Evolutionary conservation across 1,140 invertebrate species (phyloP).

Genomic region (Drosophila watanabei): DNA sequence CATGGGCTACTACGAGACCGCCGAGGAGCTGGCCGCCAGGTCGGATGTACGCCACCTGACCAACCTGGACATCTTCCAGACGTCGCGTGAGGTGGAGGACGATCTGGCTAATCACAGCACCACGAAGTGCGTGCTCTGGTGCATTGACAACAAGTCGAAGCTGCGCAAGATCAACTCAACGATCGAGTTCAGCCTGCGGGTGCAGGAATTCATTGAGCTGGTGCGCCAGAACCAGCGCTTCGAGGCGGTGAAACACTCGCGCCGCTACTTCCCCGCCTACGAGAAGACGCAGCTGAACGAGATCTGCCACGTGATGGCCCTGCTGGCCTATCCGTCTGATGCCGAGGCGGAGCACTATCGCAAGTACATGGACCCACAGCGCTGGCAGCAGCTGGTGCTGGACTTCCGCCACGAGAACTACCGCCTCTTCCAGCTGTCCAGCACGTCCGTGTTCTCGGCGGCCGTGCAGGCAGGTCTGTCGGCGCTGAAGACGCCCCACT

Average conservation of each 20-base stretch:
- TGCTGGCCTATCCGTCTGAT: slow-evolving; percentile 95
- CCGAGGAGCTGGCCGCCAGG: slow-evolving; percentile 93
- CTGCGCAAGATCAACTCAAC: slow-evolving; percentile 96
- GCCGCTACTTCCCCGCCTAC: slow-evolving; percentile 95
- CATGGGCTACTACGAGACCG: slow-evolving; percentile 97
- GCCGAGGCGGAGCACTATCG: slow-evolving; percentile 89
- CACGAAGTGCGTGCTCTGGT: slow-evolving; percentile 96
- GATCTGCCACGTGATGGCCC: slow-evolving; percentile 97
- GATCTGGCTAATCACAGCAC: slow-evolving; percentile 93
- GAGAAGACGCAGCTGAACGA: slow-evolving; percentile 95
- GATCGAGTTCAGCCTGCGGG: slow-evolving; percentile 96
- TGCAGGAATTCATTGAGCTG: slow-evolving; percentile 98
- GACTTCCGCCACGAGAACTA: slow-evolving; percentile 98
- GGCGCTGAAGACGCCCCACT: slow-evolving; percentile 97
- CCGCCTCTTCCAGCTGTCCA: slow-evolving; percentile 96
- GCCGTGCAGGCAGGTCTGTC: slow-evolving; percentile 95
- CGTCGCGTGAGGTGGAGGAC: slow-evolving; percentile 94
- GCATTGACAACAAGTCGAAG: slow-evolving; percentile 98
- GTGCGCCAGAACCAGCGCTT: slow-evolving; percentile 94
- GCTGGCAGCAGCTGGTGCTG: slow-evolving; percentile 94
- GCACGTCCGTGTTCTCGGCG: slow-evolving; percentile 96
- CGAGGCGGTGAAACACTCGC: slow-evolving; percentile 97
- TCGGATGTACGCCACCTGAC: slow-evolving; percentile 95
- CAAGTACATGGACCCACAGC: slow-evolving; percentile 86
- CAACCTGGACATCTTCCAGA: slow-evolving; percentile 95